Evolutionary conservation across 1,140 invertebrate genomes (phyloP), one percentile per base, ranked within the genome.

Genomic region (Drosophila oshimai): DNA sequence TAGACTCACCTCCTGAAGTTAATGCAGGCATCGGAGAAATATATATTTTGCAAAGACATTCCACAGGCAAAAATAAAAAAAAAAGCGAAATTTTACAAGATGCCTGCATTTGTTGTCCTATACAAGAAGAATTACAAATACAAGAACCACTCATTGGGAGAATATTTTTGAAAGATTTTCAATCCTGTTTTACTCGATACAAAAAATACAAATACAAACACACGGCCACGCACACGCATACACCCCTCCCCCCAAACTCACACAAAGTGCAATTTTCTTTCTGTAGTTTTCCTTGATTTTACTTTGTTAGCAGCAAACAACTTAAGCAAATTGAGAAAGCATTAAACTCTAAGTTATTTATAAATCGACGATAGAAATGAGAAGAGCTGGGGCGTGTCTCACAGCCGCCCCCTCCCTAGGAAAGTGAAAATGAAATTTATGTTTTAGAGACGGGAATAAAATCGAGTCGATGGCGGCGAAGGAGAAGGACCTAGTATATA

Each of bases 201-300:
- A 26, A 37, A 34, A 12, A n/a, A 42, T 47, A 12, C 17, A 49
- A 28, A 6, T 12, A 13, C 33, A 15, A 9, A 31, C 26, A n/a
- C 42, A 28, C 24, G 17, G 20, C 26, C 22, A 28, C 34, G 34
- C 39, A 36, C 51, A 39, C 36, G 20, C 15, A 39, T 58, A 36
- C 13, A 58, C 60, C 36, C 28, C 37, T 47, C 58, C 36, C 37
- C 51, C 58, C 36, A 33, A 61, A 46, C 51, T 41, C 54, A 67
- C 49, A 78, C 64, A 74, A 79, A 71, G 80, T 86, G 80, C 74
- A 83, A 78, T 79, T 83, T 74, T 57, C 41, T 70, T 72, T 68
- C 41, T 69, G 17, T 49, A 75, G 46, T 45, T 75, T 29, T 54
- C 22, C 36, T 55, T 53, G n/a, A 31, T 73, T 76, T 80, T 74